Conservation (phyloP, 2,888 invertebrate genomes). For the Pandemis cinnamomeana region DNA sequence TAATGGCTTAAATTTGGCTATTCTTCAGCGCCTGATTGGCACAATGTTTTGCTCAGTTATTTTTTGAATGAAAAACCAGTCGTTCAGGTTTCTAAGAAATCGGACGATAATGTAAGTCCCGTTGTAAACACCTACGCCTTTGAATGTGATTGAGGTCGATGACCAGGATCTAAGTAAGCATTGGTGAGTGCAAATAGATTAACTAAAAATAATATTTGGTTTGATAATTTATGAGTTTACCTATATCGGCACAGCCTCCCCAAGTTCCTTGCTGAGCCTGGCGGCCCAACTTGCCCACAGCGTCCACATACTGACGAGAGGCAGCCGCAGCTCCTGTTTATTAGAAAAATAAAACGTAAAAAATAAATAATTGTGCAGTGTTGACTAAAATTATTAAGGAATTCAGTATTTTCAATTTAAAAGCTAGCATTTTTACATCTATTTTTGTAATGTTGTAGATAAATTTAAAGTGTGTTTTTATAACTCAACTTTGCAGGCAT, state of each 20-base stretch:
- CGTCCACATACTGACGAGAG: conserved; percentile 94
- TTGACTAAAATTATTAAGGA: too few relatives aligned
- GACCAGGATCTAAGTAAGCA: conserved; percentile 20
- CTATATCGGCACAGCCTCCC: conserved; percentile 95
- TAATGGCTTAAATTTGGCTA: not conserved
- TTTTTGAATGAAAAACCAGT: conserved; percentile 3
- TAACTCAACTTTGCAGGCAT: too few relatives aligned
- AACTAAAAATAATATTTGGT: conserved; percentile 8
- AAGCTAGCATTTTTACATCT: too few relatives aligned
- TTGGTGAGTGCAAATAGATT: conserved; percentile 16
- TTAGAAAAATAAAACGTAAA: conserved; percentile 40
- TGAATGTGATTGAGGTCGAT: conserved; percentile 9
- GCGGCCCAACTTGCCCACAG: conserved; percentile 93
- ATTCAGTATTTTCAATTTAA: too few relatives aligned
- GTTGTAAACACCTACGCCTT: conserved; percentile 19
- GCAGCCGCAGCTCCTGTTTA: conserved; percentile 93
- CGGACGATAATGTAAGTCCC: conserved; percentile 5
- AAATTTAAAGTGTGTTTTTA: too few relatives aligned
- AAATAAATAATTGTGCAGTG: too few relatives aligned
- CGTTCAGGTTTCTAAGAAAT: not conserved
- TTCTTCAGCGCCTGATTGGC: conserved; percentile 2
- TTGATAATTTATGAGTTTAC: conserved; percentile 76
- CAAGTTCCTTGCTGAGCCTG: conserved; percentile 96
- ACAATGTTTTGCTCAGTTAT: not conserved
- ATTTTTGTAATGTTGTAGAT: too few relatives aligned